phyloP scores from a whole-genome alignment of 2,113 vertebrate species.

The Telmatochromis brachygnathus region DNA sequence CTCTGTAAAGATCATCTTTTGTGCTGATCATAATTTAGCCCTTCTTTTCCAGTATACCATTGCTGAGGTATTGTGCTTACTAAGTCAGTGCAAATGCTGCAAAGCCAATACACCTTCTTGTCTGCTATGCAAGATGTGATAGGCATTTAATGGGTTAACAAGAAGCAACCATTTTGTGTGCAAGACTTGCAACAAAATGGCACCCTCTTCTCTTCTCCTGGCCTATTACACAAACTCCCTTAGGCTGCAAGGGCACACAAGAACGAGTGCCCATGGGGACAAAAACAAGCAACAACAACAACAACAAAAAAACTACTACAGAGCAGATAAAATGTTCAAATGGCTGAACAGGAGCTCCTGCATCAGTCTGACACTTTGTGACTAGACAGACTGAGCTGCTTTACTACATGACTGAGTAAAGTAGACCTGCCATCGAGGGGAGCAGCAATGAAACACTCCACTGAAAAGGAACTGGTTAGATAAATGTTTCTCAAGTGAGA shows the following conservation, averaged over 20 bases:
- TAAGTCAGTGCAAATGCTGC: not conserved
- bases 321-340: not conserved
- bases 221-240: not conserved
- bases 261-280: not conserved
- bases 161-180: conserved; percentile 46
- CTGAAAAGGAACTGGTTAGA: not conserved
- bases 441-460: not conserved
- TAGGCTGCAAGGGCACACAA: not conserved
- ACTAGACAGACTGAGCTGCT: not conserved
- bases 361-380: not conserved
- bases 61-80: not conserved
- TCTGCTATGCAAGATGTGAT: not conserved
- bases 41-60: not conserved
- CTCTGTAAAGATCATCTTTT: not conserved
- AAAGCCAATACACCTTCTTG: not conserved
- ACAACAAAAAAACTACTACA: not conserved
- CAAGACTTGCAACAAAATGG: conserved; percentile 47
- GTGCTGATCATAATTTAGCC: not conserved
- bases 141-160: conserved; percentile 48
- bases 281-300: not conserved
- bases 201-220: not conserved
- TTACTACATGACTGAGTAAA: not conserved
- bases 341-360: not conserved
- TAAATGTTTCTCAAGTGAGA: not conserved
- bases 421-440: not conserved